Evolutionary conservation across 2,797 vertebrate genomes (phyloP), one percentile per base, ranked within the genome.

Genomic region (Euthynnus affinis): DNA sequence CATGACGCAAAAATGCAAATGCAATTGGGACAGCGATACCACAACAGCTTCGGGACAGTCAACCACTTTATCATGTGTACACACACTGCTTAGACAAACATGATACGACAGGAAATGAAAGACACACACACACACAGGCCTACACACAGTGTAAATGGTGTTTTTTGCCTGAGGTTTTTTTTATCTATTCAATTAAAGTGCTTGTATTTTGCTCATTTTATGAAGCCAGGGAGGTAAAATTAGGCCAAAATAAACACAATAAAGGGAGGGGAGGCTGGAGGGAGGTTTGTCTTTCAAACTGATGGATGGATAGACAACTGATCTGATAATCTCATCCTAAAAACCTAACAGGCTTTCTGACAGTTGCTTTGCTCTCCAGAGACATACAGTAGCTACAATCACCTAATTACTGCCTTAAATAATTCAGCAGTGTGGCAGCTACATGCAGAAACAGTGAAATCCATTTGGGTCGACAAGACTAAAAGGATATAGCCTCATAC

Each of bases 401-500:
- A 78, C 57, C 80, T 89, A 81, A 88, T 91, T 90, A 88, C 71
- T 68, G 23, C 49, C 67, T 71, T 90, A 12, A 86, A 90, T 84
- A 61, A 89, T 90, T 81, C 70, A 88, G 61, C 52, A 14, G 70
- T 0, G 9, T 55, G 27, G 60, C 80, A 77, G 71, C 75, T 53
- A 76, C 87, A 74, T 60, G 80, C 65, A 71, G 71, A 70, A 79
- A 76, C 67, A 76, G 6, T 76, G 77, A 88, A 86, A 82, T 88
- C 68, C 80, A 91, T 88, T 90, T 86, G 87, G 74, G 61, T 64
- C 14, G 76, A 83, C 81, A 78, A n/a, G 62, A 37, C 79, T 86
- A 71, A 83, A 79, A 81, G 80, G 86, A 78, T 79, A 63, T 48
- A 72, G 80, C 77, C 59, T 79, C 67, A 52, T 65, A 64, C 20